Percentiles rank a stretch among this genome's conserved stretches.
These are phyloP conservation scores for Anneissia japonica DNA, from an alignment of 35 echinoderm and acorn worm genomes.

Conservation along the genomic window DNA sequence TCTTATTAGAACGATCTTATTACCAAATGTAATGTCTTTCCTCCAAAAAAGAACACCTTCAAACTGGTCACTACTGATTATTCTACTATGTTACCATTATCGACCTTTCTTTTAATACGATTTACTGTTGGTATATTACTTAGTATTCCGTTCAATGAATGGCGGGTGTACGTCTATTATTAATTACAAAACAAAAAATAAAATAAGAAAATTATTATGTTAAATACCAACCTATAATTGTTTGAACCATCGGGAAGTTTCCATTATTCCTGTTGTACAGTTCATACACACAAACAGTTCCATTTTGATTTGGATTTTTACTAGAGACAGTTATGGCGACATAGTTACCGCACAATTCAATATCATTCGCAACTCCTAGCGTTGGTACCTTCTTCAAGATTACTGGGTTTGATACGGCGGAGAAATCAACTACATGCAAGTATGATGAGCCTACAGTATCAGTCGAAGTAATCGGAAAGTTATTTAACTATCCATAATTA, in stretches of 20 bases:
- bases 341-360: slow-evolving; percentile 54
- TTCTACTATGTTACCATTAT: no score
- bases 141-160: no score
- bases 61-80: no score
- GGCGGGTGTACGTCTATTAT: no score
- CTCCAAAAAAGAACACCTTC: no score
- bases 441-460: slow-evolving; percentile 37
- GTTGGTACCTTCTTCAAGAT: slow-evolving; percentile 21
- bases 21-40: no score
- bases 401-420: slow-evolving; percentile 7
- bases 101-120: no score
- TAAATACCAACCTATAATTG: slow-evolving; percentile 47
- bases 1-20: no score
- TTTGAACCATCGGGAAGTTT: not conserved
- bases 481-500: no score
- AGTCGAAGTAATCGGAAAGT: no score
- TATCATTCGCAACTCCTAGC: slow-evolving; percentile 37
- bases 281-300: slow-evolving; percentile 14
- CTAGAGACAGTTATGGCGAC: slow-evolving; percentile 31
- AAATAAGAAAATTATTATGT: not conserved
- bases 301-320: slow-evolving; percentile 5
- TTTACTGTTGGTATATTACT: no score
- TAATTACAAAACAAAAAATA: no score
- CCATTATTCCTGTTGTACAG: slow-evolving; percentile 8
- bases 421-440: slow-evolving; percentile 52